Conservation (phyloP, 2,113 vertebrate species). For the Ictalurus furcatus region DNA sequence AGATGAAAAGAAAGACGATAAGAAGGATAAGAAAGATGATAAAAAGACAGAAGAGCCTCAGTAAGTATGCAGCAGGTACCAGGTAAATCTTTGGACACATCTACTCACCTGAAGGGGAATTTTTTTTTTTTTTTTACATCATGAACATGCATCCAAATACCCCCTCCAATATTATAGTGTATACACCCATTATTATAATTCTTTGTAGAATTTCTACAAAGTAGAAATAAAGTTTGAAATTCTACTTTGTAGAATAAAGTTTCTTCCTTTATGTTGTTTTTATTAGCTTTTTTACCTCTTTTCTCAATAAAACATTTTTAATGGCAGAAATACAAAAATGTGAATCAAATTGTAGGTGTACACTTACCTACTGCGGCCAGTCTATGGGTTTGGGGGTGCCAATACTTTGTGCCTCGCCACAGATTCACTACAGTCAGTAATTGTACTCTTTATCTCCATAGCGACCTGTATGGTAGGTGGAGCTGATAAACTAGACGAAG, state of each 20-base stretch:
- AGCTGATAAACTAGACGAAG: not conserved
- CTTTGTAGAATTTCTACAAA: not conserved
- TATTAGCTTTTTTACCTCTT: no score
- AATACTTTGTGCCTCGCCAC: not conserved
- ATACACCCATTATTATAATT: not conserved
- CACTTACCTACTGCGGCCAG: not conserved
- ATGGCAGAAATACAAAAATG: no score
- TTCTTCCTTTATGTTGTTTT: no score
- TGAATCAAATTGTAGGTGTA: not conserved
- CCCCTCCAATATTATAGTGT: no score
- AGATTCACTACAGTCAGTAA: not conserved
- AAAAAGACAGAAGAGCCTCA: slow-evolving; percentile 75
- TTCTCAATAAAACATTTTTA: no score
- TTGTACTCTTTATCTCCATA: not conserved
- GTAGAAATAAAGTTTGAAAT: no score
- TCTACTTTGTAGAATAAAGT: no score
- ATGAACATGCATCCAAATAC: no score
- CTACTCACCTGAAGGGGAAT: not conserved
- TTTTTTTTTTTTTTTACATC: not conserved
- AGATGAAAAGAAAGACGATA: slow-evolving; percentile 74
- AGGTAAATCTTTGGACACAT: not conserved
- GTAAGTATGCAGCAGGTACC: slow-evolving; percentile 66
- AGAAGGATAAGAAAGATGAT: slow-evolving; percentile 77
- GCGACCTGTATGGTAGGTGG: not conserved
- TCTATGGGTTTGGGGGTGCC: not conserved